These are phyloP conservation scores for Anisognathus igniventris DNA, from an alignment of 2,797 vertebrate genomes.

Conservation along the genomic window DNA sequence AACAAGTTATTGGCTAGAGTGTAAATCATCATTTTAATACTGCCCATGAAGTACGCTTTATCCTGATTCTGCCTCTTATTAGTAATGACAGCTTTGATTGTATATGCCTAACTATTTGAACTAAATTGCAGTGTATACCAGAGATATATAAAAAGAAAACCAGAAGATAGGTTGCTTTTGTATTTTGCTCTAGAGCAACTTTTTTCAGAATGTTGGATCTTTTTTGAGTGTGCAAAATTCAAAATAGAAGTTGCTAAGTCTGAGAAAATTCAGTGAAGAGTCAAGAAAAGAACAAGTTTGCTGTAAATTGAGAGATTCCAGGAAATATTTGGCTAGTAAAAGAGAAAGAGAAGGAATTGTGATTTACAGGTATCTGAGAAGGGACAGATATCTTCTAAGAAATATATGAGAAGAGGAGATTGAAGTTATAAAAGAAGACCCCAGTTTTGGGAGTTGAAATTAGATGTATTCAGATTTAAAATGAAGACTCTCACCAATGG, in stretches of 20 bases:
- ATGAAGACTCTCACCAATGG: not conserved
- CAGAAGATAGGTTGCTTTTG: not conserved
- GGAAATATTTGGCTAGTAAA: not conserved
- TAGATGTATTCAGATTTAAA: not conserved
- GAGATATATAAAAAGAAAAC: not conserved
- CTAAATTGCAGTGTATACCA: not conserved
- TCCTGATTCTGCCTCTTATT: not conserved
- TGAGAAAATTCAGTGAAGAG: not conserved
- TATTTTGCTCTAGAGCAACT: not conserved
- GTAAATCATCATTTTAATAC: not conserved
- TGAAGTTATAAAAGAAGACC: not conserved
- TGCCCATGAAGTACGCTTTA: not conserved
- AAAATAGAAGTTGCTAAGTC: not conserved
- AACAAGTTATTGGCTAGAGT: not conserved
- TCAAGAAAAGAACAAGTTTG: not conserved
- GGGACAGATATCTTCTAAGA: not conserved
- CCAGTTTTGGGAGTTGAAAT: not conserved
- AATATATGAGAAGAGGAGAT: not conserved
- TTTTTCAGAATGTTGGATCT: not conserved
- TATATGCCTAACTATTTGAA: not conserved
- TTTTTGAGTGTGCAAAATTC: not conserved
- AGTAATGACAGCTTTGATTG: not conserved
- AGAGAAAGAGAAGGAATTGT: not conserved
- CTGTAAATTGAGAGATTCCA: not conserved
- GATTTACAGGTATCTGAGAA: not conserved